These are phyloP conservation scores for Oncorhynchus gorbuscha DNA, from an alignment of 2,113 vertebrate genomes.

Conservation along the genomic window DNA sequence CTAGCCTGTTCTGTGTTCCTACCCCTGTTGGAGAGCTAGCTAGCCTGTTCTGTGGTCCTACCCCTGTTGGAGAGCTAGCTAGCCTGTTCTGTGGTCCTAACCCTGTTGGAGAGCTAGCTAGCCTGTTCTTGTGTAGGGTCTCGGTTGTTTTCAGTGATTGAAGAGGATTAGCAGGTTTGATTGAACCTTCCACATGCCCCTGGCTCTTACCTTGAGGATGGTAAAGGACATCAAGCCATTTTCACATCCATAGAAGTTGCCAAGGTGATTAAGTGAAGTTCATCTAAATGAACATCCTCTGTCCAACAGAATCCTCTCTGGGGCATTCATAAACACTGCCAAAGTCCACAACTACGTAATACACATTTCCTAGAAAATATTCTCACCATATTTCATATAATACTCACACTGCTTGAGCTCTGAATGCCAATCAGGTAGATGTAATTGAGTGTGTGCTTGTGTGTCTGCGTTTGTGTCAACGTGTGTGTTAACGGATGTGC, in stretches of 20 bases:
- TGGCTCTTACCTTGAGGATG: neutral
- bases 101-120: neutral
- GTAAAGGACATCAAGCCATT: neutral
- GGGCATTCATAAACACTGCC: neutral
- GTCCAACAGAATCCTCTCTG: neutral
- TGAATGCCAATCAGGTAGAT: neutral
- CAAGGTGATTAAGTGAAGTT: neutral
- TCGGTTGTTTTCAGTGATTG: neutral
- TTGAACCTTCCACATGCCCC: neutral
- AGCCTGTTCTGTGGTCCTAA: too few species aligned
- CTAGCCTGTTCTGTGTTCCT: neutral
- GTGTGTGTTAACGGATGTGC: neutral
- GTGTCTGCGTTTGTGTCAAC: neutral
- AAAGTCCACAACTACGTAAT: neutral
- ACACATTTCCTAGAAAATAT: neutral
- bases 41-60: neutral
- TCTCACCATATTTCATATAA: neutral
- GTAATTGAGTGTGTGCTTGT: neutral
- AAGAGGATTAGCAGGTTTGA: too few species aligned
- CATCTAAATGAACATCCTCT: neutral
- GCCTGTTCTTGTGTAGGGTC: neutral
- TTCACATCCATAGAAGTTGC: neutral
- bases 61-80: too few species aligned
- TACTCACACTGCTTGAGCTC: neutral
- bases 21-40: neutral